Evolutionary conservation across 2,797 vertebrate species (phyloP), one percentile per base, ranked within the genome.

Genomic region (Crypturellus tataupa): DNA sequence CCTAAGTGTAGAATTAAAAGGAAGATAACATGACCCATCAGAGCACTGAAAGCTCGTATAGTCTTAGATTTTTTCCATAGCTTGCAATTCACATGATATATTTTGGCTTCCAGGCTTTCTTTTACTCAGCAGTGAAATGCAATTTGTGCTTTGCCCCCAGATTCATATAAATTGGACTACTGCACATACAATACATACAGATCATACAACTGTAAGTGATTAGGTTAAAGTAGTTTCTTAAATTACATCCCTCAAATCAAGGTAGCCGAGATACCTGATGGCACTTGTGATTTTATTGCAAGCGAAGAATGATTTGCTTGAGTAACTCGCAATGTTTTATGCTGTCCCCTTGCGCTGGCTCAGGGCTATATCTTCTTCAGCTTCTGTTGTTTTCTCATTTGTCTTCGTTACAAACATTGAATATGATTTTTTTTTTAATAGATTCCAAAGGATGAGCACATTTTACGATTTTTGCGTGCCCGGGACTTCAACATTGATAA

Each of bases 361-460:
- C 44, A 60, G 33, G 35, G 24, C 58, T 90, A 16, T 33, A 25
- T 0, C 0, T 58, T 93, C 73, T 78, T 55, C 72, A 44, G 29
- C n/a, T 55, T 72, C 63, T 67, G 0, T 76, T 82, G 7, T 55
- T 81, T 37, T 7, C 1, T 20, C 40, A 76, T 65, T 51, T 81
- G 15, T 69, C 84, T 33, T 85, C 29, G 13, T 79, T 93, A 85
- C 56, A 69, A 78, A 78, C 33, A 23, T 63, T 51, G 25, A 60
- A 10, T 47, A 53, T 16, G 47, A 58, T 42, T 42, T 42, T 42
- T 12, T 58, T 93, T 80, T 85, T 19, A 27, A 27, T 60, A 99
- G 99, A 99, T 99, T 89, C 99, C 99, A 0, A 99, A 99, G 96
- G 99, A 99, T 25, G 99, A 99, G 93, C 99, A 99, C 93, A 99